These are phyloP conservation scores for Esox lucius DNA, from an alignment of 2,797 vertebrate genomes.

Conservation along the genomic window DNA sequence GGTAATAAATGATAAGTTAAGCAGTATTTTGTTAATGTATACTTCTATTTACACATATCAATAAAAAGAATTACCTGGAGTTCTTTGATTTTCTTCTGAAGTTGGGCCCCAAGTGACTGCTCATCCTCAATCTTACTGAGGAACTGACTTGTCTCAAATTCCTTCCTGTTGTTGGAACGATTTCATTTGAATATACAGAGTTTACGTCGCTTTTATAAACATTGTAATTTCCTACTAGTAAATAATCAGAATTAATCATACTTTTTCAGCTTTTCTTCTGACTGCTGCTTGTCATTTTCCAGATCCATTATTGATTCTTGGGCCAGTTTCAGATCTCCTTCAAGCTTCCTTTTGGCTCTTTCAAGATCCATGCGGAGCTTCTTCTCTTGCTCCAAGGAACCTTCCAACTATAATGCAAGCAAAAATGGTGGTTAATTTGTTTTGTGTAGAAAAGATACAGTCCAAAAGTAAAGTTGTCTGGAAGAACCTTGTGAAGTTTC, in stretches of 20 bases:
- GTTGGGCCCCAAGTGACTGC: slow-evolving; percentile 69
- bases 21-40: no score
- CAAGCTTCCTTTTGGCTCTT: slow-evolving; percentile 82
- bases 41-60: no score
- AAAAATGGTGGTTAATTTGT: no score
- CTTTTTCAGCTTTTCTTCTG: slow-evolving; percentile 88
- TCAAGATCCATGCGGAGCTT: slow-evolving; percentile 84
- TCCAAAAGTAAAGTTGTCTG: no score
- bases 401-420: slow-evolving; percentile 74
- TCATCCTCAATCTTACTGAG: slow-evolving; percentile 85
- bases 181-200: no score
- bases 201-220: no score
- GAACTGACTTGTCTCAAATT: slow-evolving; percentile 86
- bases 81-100: slow-evolving; percentile 80
- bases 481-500: no score
- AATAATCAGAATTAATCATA: slow-evolving; percentile 37
- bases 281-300: slow-evolving; percentile 83
- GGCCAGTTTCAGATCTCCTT: slow-evolving; percentile 84
- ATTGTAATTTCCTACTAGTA: no score
- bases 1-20: neutral
- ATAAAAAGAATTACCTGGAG: slow-evolving; percentile 72
- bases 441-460: no score
- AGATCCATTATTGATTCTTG: slow-evolving; percentile 83
- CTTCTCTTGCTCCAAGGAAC: slow-evolving; percentile 84
- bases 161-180: slow-evolving; percentile 73